phyloP scores from a whole-genome alignment of 1,140 invertebrate genomes.

The Dendrolimus punctatus region DNA sequence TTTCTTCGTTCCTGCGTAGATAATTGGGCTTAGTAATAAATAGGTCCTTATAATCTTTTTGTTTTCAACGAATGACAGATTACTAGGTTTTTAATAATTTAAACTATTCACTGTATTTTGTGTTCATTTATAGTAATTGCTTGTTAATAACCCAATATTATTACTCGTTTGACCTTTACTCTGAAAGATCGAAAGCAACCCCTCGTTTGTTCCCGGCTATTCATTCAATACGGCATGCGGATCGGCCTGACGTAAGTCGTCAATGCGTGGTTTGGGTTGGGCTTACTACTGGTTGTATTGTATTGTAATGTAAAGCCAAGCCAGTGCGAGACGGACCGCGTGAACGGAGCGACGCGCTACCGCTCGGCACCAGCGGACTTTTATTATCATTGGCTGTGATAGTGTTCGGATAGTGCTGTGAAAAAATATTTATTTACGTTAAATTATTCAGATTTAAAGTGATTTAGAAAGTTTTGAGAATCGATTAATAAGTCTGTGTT shows the following conservation, averaged over 20 bases:
- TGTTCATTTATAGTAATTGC: too few species aligned
- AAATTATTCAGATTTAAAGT: not conserved
- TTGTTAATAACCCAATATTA: not conserved
- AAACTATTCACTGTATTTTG: too few species aligned
- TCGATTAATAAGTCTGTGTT: constrained; percentile 4
- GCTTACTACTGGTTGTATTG: constrained; percentile 39
- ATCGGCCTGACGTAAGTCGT: constrained; percentile 44
- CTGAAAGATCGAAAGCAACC: constrained; percentile 3
- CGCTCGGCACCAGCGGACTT: constrained; percentile 1
- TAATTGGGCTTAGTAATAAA: too few species aligned
- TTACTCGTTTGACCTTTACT: too few species aligned
- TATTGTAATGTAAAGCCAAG: constrained; percentile 12
- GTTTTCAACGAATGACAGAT: too few species aligned
- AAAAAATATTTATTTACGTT: constrained; percentile 2
- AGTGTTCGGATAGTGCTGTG: constrained; percentile 14
- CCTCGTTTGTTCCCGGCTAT: constrained; percentile 16
- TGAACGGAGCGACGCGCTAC: constrained; percentile 24
- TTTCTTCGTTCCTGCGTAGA: too few species aligned
- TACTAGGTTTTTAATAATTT: too few species aligned
- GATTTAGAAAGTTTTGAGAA: too few species aligned
- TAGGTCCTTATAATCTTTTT: too few species aligned
- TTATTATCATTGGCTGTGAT: constrained; percentile 8
- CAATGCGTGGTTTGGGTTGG: constrained; percentile 30
- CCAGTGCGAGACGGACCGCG: constrained; percentile 45
- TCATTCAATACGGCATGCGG: constrained; percentile 51